Conservation (phyloP, 2,797 vertebrate species). For the Pogonophryne albipinna region DNA sequence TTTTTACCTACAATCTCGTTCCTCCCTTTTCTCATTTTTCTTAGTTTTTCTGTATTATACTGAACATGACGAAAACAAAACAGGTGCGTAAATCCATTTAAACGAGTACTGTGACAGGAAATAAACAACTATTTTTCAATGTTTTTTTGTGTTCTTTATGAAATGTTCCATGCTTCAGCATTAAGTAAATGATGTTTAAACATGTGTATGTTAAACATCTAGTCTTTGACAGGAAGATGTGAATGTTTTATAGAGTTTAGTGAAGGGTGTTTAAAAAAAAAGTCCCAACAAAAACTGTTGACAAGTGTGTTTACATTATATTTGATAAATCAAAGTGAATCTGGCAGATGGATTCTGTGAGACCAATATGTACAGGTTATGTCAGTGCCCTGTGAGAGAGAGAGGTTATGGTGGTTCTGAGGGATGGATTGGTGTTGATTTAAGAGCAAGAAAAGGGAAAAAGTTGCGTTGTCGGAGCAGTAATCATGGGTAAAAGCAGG, state of each 20-base stretch:
- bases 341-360: conserved; percentile 32
- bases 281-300: not conserved
- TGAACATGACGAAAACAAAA: conserved; percentile 28
- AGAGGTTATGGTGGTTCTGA: conserved; percentile 51
- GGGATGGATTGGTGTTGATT: conserved; percentile 72
- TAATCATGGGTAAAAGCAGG: conserved; percentile 81
- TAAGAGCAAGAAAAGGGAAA: conserved; percentile 59
- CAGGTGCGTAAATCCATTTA: conserved; percentile 19
- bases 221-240: not conserved
- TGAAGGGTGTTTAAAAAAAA: not conserved
- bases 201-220: conserved; percentile 12
- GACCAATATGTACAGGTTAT: conserved; percentile 38
- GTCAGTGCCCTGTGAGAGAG: conserved; percentile 23
- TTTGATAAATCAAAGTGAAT: conserved; percentile 51
- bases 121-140: not conserved
- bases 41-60: not conserved
- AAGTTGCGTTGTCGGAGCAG: conserved; percentile 77
- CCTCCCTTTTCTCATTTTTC: not conserved
- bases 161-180: not conserved
- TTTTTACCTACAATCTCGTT: conserved; percentile 7
- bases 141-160: conserved; percentile 14
- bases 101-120: conserved; percentile 11
- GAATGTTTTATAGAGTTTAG: not conserved
- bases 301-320: conserved; percentile 26
- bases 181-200: conserved; percentile 37